Evolutionary conservation across 1,140 invertebrate species (phyloP).

Genomic region (Fopius arisanus): DNA sequence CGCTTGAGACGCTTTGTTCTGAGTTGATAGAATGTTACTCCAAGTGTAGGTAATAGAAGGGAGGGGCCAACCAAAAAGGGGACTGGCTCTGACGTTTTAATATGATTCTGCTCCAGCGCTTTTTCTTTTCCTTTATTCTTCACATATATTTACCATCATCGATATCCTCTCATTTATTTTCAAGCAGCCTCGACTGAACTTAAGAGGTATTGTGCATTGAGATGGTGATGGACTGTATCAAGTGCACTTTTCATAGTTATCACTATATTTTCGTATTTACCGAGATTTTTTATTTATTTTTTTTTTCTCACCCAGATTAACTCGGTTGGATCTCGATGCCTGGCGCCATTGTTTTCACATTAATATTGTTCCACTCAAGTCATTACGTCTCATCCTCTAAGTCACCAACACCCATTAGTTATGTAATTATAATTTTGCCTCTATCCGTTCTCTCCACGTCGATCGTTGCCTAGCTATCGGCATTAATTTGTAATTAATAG

Average conservation of each 20-base stretch:
- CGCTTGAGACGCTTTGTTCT: not conserved
- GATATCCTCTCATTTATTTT: not conserved
- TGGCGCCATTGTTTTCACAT: not conserved
- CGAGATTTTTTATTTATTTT: too few species aligned
- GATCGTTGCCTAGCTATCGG: not conserved
- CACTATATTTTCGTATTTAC: not conserved
- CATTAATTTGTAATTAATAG: constrained; percentile 3
- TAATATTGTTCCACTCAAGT: too few species aligned
- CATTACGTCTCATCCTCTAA: too few species aligned
- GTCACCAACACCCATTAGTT: not conserved
- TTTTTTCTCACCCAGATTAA: not conserved
- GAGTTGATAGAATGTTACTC: not conserved
- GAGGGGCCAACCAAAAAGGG: not conserved
- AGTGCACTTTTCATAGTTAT: not conserved
- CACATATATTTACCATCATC: too few species aligned
- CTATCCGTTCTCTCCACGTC: not conserved
- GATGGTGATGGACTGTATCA: not conserved
- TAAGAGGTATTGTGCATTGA: not conserved
- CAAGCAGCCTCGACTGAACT: not conserved
- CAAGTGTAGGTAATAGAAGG: not conserved
- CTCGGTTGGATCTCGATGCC: not conserved
- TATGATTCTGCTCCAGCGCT: not conserved
- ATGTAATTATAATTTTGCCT: not conserved
- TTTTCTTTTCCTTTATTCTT: not conserved
- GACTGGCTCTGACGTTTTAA: not conserved